Evolutionary conservation across 2,797 vertebrate genomes (phyloP).

Genomic region (Propithecus perrieri): DNA sequence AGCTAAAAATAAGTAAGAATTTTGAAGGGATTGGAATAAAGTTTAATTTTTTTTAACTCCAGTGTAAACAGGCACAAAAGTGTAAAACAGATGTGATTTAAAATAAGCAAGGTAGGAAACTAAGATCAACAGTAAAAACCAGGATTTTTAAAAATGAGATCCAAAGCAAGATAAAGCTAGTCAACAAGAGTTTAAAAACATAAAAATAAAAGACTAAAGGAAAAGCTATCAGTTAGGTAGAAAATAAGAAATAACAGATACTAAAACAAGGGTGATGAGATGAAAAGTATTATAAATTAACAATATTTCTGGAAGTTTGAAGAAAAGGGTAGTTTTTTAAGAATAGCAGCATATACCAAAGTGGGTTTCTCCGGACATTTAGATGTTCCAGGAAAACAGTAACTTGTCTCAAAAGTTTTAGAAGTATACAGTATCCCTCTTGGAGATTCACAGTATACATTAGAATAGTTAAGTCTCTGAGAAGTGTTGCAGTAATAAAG

Average conservation of each 20-base stretch:
- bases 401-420: neutral
- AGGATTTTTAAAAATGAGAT: neutral
- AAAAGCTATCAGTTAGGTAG: neutral
- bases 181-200: neutral
- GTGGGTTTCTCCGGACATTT: neutral
- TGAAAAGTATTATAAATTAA: neutral
- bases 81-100: neutral
- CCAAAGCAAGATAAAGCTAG: conserved; percentile 9
- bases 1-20: conserved; percentile 5
- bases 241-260: neutral
- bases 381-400: neutral
- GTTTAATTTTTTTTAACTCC: neutral
- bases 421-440: neutral
- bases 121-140: neutral
- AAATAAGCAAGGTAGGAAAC: neutral
- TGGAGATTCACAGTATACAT: neutral
- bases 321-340: neutral
- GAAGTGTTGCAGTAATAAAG: neutral
- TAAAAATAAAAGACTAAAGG: conserved; percentile 32
- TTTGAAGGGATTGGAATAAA: conserved; percentile 8
- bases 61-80: neutral
- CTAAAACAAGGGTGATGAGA: neutral
- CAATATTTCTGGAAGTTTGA: neutral
- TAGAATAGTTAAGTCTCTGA: neutral
- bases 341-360: neutral